Percentiles rank a stretch among this genome's conserved stretches.
Evolutionary conservation across 1,140 invertebrate species (phyloP).

Genomic region (Drosophila baimaii): DNA sequence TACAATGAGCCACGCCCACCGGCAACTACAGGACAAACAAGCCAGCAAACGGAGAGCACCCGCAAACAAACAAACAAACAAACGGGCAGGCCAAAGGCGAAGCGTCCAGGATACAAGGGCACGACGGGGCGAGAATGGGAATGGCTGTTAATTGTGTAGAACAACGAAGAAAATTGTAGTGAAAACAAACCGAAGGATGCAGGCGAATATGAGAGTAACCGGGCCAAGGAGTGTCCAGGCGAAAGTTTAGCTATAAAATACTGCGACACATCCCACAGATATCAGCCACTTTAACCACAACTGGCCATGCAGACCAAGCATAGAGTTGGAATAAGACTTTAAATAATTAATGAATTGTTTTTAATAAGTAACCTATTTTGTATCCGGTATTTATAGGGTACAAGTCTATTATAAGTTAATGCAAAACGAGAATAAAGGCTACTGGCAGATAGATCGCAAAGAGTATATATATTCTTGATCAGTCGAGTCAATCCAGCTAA

Average conservation of each 20-base stretch:
- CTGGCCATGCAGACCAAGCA: conserved; percentile 22
- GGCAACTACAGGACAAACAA: conserved; percentile 56
- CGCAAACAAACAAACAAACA: conserved; percentile 46
- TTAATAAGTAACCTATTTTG: too few species aligned
- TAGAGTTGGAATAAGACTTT: too few species aligned
- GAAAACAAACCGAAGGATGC: conserved; percentile 78
- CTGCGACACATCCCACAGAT: conserved; percentile 62
- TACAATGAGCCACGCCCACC: conserved; percentile 67
- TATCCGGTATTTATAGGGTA: too few species aligned
- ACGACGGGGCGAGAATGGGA: conserved; percentile 24
- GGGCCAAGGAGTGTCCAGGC: conserved; percentile 33
- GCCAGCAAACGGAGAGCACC: conserved; percentile 19
- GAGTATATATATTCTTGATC: too few species aligned
- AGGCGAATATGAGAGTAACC: conserved; percentile 57
- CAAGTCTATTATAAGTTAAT: too few species aligned
- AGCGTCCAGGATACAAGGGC: conserved; percentile 1
- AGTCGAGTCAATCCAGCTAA: too few species aligned
- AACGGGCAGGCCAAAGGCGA: conserved; percentile 34
- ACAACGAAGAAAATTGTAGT: conserved; percentile 79
- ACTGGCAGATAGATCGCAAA: too few species aligned
- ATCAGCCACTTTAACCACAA: conserved; percentile 41
- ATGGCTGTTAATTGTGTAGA: conserved; percentile 81
- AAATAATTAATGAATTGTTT: too few species aligned
- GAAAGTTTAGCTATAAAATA: conserved; percentile 71
- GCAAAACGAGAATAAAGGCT: too few species aligned